phyloP scores from a whole-genome alignment of 2,113 vertebrate genomes.

The Dicaeum eximium region DNA sequence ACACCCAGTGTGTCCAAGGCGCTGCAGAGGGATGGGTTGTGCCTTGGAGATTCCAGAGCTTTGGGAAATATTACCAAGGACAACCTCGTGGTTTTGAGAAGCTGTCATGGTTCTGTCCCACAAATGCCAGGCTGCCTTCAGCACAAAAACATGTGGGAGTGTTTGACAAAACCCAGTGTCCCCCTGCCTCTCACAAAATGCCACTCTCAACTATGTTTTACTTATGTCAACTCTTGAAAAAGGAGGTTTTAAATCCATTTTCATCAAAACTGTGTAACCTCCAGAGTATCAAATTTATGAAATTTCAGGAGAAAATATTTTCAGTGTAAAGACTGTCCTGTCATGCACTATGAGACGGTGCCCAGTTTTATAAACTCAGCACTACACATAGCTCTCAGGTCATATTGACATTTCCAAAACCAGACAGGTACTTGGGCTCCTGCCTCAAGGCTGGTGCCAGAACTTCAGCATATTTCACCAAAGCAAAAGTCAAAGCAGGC shows the following conservation, averaged over 20 bases:
- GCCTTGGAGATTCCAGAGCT: background rate
- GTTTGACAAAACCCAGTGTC: background rate
- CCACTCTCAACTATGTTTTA: background rate
- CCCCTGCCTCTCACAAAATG: background rate
- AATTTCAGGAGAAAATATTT: background rate
- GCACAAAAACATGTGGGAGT: background rate
- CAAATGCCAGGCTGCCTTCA: fast-evolving
- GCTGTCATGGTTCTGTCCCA: background rate
- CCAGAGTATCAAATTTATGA: background rate
- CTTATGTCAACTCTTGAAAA: background rate
- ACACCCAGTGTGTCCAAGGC: background rate
- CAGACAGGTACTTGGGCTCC: background rate
- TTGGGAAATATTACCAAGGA: background rate
- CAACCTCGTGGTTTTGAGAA: background rate
- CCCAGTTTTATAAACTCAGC: background rate
- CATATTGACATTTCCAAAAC: background rate
- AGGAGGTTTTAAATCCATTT: background rate
- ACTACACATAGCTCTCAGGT: background rate
- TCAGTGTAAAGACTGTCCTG: background rate
- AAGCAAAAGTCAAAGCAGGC: background rate
- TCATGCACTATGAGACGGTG: background rate
- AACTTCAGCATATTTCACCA: background rate
- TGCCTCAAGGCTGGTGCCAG: background rate
- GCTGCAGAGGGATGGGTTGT: background rate
- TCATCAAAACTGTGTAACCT: background rate